These are phyloP conservation scores for Drosophila rufa DNA, from an alignment of 1,140 invertebrate genomes.

Conservation along the genomic window DNA sequence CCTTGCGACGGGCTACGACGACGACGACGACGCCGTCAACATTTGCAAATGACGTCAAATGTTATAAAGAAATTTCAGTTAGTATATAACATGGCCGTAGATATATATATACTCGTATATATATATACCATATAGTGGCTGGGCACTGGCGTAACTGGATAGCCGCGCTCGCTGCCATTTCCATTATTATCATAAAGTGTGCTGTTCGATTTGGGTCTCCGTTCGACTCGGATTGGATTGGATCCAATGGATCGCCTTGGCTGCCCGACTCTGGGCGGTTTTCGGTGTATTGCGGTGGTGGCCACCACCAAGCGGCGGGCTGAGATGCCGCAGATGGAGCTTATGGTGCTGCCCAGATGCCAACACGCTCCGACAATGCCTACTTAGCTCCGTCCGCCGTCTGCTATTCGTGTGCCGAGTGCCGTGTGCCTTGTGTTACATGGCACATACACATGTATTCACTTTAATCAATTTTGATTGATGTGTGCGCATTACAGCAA, in stretches of 20 bases:
- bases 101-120: background rate
- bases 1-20: constrained; percentile 9
- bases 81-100: constrained; percentile 25
- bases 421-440: constrained; percentile 24
- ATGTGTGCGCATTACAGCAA: constrained; percentile 63
- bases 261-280: constrained; percentile 41
- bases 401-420: constrained; percentile 1
- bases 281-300: constrained; percentile 15
- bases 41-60: constrained; percentile 80
- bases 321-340: constrained; percentile 67
- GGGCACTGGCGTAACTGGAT: constrained; percentile 58
- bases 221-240: constrained; percentile 12
- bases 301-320: constrained; percentile 7
- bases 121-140: constrained; percentile 6
- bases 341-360: constrained; percentile 64
- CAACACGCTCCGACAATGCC: constrained; percentile 70
- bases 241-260: constrained; percentile 49
- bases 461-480: constrained; percentile 82
- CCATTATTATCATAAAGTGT: constrained; percentile 82
- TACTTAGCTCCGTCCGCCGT: constrained; percentile 46
- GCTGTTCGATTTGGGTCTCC: constrained; percentile 49
- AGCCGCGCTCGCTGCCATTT: constrained; percentile 63
- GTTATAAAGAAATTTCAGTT: constrained; percentile 61
- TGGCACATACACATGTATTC: constrained; percentile 47
- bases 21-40: constrained; percentile 41